Evolutionary conservation across 2,113 vertebrate genomes (phyloP), one percentile per base, ranked within the genome.

Genomic region (Pimephales promelas): DNA sequence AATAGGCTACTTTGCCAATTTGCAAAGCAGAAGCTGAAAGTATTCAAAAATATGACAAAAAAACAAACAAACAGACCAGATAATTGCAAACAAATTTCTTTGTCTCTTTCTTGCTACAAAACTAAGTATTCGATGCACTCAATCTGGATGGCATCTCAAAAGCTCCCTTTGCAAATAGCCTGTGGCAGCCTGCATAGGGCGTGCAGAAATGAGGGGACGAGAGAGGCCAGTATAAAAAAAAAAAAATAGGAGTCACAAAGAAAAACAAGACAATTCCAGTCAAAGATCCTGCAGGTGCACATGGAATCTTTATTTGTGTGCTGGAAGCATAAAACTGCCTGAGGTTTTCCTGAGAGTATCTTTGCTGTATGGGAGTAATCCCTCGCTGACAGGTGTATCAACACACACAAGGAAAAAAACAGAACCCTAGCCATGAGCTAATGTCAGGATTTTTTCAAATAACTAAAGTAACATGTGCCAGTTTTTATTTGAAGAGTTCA

Each of bases 71-170:
- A 64, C 14, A 61, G 5, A 64, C 20, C 40, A 10, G 10, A 36
- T 13, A 4, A 43, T 36, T 45, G 56, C 28, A 57, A 56, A 76
- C 20, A 7, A 56, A 11, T 77, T 40, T 59, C 16, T 57, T 28
- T 57, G n/a, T 75, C 71, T 75, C 20, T 26, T 8, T 52, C 43
- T 26, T 57, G 4, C 10, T 16, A 49, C 31, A 40, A 40, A 22
- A 3, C 47, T 18, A 79, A 83, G 31, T 79, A 84, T 86, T 83
- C 36, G 80, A n/a, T 40, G 75, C 13, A 3, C 45, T 83, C 68
- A 36, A 68, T 75, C 66, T 83, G 75, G 57, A 64, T 2, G 3
- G 18, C 71, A 36, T 83, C 68, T 81, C 75, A 74, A 10, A 80
- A 80, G 47, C 47, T 52, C 14, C 14, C 24, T 66, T 57, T 74